Conservation (phyloP, 2,113 vertebrate species). For the Corythaixoides concolor region DNA sequence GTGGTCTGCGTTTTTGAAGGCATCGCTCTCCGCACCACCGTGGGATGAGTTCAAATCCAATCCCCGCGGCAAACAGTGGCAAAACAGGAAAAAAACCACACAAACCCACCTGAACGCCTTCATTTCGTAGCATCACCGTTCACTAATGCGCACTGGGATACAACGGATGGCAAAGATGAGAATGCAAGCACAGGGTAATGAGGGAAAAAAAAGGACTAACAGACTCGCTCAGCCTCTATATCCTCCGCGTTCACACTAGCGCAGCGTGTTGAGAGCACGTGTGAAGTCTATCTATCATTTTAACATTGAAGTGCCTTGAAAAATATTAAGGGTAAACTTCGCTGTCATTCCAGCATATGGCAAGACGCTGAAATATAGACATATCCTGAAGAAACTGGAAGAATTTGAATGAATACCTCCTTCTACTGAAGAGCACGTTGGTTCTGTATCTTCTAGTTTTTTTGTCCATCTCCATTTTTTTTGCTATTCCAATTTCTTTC, state of each 20-base stretch:
- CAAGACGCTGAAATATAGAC: conserved; percentile 47
- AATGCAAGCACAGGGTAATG: neutral
- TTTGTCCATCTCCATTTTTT: neutral
- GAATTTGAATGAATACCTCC: conserved; percentile 20
- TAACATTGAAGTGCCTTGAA: conserved; percentile 45
- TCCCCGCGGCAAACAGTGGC: neutral
- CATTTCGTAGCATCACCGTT: neutral
- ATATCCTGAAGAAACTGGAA: neutral
- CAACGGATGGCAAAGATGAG: neutral
- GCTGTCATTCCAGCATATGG: conserved; percentile 57
- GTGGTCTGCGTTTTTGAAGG: neutral
- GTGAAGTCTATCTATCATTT: conserved; percentile 62
- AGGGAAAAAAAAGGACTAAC: conserved; percentile 20
- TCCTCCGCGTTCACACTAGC: neutral
- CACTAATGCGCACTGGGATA: neutral
- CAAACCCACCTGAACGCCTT: neutral
- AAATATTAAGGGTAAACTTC: conserved; percentile 57
- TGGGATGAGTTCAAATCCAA: neutral
- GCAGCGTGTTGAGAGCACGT: neutral
- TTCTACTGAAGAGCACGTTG: neutral
- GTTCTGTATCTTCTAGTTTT: neutral
- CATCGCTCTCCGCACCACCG: accelerated
- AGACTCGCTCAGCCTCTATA: neutral
- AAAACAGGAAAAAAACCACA: neutral
- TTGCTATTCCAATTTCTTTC: neutral